Base-by-base conservation (phyloP, 64 coral and sea anemone genomes). In the Porites australiensis region DNA sequence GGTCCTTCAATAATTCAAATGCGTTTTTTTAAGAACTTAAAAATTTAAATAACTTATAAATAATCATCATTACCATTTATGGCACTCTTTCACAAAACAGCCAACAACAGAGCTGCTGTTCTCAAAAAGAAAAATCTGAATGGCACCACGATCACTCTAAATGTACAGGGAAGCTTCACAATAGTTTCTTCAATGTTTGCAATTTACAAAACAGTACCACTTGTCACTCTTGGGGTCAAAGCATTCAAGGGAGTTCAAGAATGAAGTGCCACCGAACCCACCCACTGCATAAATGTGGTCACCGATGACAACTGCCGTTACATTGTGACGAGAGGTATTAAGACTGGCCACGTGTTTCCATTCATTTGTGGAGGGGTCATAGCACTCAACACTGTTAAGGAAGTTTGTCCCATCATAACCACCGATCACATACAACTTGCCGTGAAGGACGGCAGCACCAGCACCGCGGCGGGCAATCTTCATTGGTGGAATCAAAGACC, bases 401-500 rank as follows among this genome's bases (percentile, higher is more conserved):
- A 95, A 95, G 48, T 92, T 86, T 2, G 94, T 89, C 14, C 97
- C 97, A 60, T 98, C 97, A 44, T 90, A 98, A 13, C 97, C 97
- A 63, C 97, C 97, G 62, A 98, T 88, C 83, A 98, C 96, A 79
- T 95, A 98, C 43, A 98, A 82, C 43, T 76, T 70, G 44, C 96
- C 96, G 86, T 92, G 77, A 1, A 98, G 53, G 3, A 83, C 83
- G 22, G 82, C 96, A 67, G 77, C 96, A 70, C 88, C 92, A 89
- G 96, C 96, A 64, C 96, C 96, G 10, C 96, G 88, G 3, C 96
- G 92, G 18, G 77, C 78, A 27, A 64, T 74, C 53, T 87, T 98
- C 96, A 98, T 98, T 22, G 96, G 96, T 49, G 85, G 88, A 50
- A 91, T 70, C 55, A 92, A 92, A 16, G 58, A 90, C 96, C 96